These are phyloP conservation scores for Hylaea fasciaria DNA, from an alignment of 2,888 invertebrate species.

Conservation along the genomic window DNA sequence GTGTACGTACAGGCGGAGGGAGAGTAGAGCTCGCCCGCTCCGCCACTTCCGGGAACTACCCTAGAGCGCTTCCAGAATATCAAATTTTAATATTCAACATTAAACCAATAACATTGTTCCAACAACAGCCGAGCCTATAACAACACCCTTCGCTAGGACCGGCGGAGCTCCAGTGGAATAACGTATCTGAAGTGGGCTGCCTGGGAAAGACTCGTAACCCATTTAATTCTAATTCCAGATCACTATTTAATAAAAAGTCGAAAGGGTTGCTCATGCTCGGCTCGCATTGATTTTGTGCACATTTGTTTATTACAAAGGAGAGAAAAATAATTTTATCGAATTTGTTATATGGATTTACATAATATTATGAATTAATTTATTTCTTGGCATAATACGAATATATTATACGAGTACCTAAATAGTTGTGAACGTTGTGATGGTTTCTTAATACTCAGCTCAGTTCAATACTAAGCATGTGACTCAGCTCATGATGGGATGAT, in stretches of 20 bases:
- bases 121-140: neutral
- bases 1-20: neutral
- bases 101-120: constrained; percentile 1
- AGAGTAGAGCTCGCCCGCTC: no score
- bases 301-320: constrained; percentile 6
- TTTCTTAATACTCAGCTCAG: no score
- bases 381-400: no score
- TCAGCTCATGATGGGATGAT: no score
- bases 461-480: no score
- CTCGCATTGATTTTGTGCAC: neutral
- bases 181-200: neutral
- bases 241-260: neutral
- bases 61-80: constrained; percentile 12
- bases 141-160: neutral
- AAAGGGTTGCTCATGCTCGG: neutral
- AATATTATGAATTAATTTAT: no score
- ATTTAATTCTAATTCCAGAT: neutral
- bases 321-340: neutral
- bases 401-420: no score
- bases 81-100: constrained; percentile 1
- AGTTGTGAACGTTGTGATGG: neutral
- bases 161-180: neutral
- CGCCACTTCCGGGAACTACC: neutral
- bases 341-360: neutral
- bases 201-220: neutral